These are phyloP conservation scores for Parauchenoglanis punctatus DNA, from an alignment of 2,797 vertebrate species.

Conservation along the genomic window DNA sequence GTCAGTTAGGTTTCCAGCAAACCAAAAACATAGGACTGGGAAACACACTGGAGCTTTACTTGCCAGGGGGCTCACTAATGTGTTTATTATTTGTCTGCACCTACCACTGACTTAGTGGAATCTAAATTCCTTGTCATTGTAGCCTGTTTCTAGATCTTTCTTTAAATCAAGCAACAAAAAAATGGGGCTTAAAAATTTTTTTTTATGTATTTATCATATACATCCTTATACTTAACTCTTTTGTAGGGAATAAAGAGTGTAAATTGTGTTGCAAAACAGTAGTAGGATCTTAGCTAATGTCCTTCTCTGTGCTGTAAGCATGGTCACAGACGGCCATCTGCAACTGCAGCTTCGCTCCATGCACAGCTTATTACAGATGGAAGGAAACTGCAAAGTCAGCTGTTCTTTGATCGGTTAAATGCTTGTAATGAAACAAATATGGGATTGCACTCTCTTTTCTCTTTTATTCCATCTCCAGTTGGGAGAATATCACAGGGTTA, in stretches of 20 bases:
- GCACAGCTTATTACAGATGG: conserved; percentile 6
- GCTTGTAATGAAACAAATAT: conserved; percentile 20
- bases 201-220: not conserved
- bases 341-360: not conserved
- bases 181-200: not conserved
- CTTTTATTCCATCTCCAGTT: conserved; percentile 15
- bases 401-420: conserved; percentile 21
- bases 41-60: not conserved
- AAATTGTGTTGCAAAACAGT: not conserved
- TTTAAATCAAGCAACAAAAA: not conserved
- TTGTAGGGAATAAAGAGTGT: not conserved
- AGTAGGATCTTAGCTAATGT: not conserved
- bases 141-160: not conserved
- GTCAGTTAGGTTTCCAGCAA: not conserved
- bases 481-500: conserved; percentile 49
- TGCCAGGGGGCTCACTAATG: not conserved
- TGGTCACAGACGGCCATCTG: not conserved
- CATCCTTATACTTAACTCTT: not conserved
- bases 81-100: not conserved
- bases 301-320: not conserved
- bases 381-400: not conserved
- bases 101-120: not conserved
- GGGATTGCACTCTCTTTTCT: not conserved
- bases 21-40: not conserved
- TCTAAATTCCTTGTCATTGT: not conserved